Evolutionary conservation across 1,140 invertebrate genomes (phyloP).

Genomic region (Chionoecetes opilio): DNA sequence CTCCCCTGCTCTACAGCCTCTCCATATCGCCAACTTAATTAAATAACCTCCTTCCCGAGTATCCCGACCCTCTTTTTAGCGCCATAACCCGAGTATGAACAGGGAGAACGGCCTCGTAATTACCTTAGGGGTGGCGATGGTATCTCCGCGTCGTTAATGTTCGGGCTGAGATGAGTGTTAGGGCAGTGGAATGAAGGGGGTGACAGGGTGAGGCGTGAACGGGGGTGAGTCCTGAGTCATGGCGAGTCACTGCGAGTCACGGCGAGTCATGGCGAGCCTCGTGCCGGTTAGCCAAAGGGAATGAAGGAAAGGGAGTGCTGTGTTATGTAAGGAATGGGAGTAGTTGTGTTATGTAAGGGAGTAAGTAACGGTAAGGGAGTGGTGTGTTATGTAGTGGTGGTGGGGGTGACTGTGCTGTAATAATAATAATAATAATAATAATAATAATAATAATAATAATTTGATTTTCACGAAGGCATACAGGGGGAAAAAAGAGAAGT

Average conservation of each 20-base stretch:
- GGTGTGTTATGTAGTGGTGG: background rate
- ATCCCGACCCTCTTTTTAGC: background rate
- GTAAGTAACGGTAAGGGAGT: too few species aligned
- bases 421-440: too few species aligned
- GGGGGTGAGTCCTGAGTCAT: background rate
- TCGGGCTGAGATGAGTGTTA: background rate
- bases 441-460: too few species aligned
- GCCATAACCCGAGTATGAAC: background rate
- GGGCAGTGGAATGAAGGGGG: background rate
- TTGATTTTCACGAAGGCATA: too few species aligned
- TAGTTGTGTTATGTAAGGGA: too few species aligned
- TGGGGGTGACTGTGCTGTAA: background rate
- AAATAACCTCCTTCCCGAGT: background rate
- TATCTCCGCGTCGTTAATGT: constrained; percentile 2
- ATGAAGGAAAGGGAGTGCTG: background rate
- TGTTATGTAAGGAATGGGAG: background rate
- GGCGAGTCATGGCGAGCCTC: background rate
- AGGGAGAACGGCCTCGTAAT: constrained; percentile 2
- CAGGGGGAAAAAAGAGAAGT: too few species aligned
- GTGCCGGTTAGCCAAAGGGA: background rate
- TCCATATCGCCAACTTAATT: constrained; percentile 56
- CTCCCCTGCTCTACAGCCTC: background rate
- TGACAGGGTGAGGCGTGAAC: background rate
- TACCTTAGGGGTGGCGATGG: constrained; percentile 2
- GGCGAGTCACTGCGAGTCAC: too few species aligned